Base-by-base conservation (phyloP, 2,113 vertebrate genomes). In the Stegastes partitus region DNA sequence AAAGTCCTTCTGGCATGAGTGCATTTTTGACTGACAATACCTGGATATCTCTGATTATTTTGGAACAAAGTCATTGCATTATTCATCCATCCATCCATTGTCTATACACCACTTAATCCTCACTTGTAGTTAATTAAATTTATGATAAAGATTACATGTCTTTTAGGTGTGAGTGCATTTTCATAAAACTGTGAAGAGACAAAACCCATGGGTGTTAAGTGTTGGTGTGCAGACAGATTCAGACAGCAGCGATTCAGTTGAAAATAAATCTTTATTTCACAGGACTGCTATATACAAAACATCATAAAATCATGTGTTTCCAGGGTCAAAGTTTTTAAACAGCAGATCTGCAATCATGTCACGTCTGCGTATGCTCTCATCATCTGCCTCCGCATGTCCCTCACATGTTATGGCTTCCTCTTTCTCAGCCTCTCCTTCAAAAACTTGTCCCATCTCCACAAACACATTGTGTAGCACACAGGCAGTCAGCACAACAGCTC, bases 401-500 rank as follows among this genome's bases (percentile, higher is more conserved):
- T 85, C 83, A 12, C 16, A 11, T 0, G 14, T 21, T 0, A 19
- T 1, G 3, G 1, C 26, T 56, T 62, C 83, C 55, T 85, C 87
- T 14, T 37, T 70, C 56, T 87, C 90, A 15, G 77, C 21, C 2
- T 89, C 79, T 53, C 85, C 91, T 26, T 61, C 72, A 45, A 79
- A 63, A 7, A 31, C 66, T 11, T 82, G 71, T 21, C 89, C 89
- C 68, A 87, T 72, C 54, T 91, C 84, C 69, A 94, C 23, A 58
- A 93, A 88, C 28, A 91, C 85, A 16, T 94, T 95, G 82, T 95
- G 93, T 42, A 95, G 74, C 45, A 94, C 80, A 39, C 95, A 95
- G 53, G 90, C 88, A 0, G 93, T 92, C 63, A 93, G 58, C n/a
- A 92, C 94, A 4, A 93, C 91, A 1, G 87, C 89, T 55, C 71